These are phyloP conservation scores for Rhabdomys pumilio DNA, from an alignment of 2,797 vertebrate genomes.

Conservation along the genomic window DNA sequence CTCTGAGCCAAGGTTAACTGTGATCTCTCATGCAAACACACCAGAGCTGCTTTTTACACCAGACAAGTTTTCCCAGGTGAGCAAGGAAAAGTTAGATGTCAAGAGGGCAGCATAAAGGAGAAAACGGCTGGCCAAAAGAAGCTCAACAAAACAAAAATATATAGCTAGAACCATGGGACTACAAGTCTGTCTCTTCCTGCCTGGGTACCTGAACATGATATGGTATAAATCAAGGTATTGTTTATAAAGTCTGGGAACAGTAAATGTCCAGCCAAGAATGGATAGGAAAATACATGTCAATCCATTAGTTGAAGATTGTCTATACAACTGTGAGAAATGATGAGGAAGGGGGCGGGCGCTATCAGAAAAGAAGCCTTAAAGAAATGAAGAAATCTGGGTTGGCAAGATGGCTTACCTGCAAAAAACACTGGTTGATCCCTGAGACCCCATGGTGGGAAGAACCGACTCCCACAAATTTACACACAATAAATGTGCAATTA, in stretches of 20 bases:
- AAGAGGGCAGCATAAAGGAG: not conserved
- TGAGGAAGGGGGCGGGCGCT: not conserved
- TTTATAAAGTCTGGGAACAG: not conserved
- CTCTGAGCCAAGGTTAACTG: constrained; percentile 23
- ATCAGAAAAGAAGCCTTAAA: not conserved
- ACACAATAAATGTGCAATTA: not conserved
- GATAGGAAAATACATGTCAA: not conserved
- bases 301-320: not conserved
- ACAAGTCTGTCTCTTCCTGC: not conserved
- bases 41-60: not conserved
- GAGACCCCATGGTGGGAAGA: not conserved
- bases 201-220: not conserved
- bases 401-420: not conserved
- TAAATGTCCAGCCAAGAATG: not conserved
- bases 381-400: not conserved
- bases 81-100: not conserved
- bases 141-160: not conserved
- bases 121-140: not conserved
- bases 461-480: not conserved
- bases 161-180: not conserved
- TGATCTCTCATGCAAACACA: not conserved
- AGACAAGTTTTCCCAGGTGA: not conserved
- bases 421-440: not conserved
- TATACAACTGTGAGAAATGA: not conserved
- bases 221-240: not conserved